phyloP scores from a whole-genome alignment of 1,140 invertebrate species.

The Drosophila bipectinata region DNA sequence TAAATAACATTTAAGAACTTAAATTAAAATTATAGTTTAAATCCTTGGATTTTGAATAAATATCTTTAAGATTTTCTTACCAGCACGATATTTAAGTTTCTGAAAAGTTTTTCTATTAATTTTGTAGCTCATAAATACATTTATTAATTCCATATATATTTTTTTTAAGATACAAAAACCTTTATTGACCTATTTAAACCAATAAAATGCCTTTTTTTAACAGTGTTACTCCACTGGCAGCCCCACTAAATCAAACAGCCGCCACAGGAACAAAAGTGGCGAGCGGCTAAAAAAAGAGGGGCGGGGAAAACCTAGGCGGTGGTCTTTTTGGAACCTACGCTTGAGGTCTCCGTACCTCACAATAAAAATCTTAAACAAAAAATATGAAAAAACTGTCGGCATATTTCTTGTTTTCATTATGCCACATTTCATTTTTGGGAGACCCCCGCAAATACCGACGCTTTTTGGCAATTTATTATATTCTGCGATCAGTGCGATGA shows the following conservation, averaged over 20 bases:
- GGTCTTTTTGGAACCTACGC: conserved; percentile 41
- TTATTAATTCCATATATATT: too few species aligned
- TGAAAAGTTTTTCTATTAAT: too few species aligned
- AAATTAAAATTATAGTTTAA: too few species aligned
- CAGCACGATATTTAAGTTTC: too few species aligned
- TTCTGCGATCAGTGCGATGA: conserved; percentile 32
- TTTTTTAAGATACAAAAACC: too few species aligned
- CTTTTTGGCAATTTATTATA: conserved; percentile 56
- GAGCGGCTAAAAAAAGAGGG: not conserved
- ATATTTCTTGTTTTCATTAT: conserved; percentile 61
- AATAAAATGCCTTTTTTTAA: not conserved
- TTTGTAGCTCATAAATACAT: too few species aligned
- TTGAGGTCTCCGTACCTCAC: conserved; percentile 7
- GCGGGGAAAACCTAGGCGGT: conserved; percentile 63
- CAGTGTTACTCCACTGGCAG: conserved; percentile 22
- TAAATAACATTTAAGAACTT: too few species aligned
- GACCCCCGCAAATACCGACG: not conserved
- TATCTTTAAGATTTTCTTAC: too few species aligned
- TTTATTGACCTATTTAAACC: too few species aligned
- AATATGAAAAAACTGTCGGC: conserved; percentile 49
- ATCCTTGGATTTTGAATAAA: too few species aligned
- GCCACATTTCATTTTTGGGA: conserved; percentile 24
- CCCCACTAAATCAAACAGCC: conserved; percentile 68
- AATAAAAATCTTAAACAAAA: not conserved
- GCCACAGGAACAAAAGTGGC: conserved; percentile 31